These are phyloP conservation scores for Sebastiscus tertius DNA, from an alignment of 2,797 vertebrate genomes.

Conservation along the genomic window DNA sequence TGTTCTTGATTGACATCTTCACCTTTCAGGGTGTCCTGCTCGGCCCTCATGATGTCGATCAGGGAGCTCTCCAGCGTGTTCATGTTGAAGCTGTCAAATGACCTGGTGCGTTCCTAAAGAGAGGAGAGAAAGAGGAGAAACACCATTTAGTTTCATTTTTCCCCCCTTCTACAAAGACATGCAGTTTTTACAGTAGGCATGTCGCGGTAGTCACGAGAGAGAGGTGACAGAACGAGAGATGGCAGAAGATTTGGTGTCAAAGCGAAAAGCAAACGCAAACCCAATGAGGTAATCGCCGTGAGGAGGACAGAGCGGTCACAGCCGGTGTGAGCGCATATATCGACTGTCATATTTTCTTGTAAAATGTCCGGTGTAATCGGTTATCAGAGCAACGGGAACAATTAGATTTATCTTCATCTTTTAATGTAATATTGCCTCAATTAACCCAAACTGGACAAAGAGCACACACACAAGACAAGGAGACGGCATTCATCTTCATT, in stretches of 20 bases:
- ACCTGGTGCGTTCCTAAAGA: constrained; percentile 92
- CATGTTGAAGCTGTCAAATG: constrained; percentile 96
- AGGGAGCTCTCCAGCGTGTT: constrained; percentile 98
- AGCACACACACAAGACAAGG: background rate
- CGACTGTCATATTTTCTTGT: too few relatives aligned
- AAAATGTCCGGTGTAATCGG: too few relatives aligned
- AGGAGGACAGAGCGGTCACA: too few relatives aligned
- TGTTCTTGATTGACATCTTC: constrained; percentile 45
- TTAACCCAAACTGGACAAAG: constrained; percentile 6
- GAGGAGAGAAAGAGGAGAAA: constrained; percentile 41
- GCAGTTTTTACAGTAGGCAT: background rate
- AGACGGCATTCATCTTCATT: background rate
- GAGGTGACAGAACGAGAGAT: too few relatives aligned
- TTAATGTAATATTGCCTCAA: constrained; percentile 5
- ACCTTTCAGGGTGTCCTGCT: constrained; percentile 99
- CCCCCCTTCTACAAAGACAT: background rate
- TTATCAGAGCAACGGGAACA: background rate
- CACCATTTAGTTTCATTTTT: background rate
- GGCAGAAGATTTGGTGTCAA: too few relatives aligned
- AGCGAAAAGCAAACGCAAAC: too few relatives aligned
- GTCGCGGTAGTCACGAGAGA: too few relatives aligned
- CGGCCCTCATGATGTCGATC: constrained; percentile 99
- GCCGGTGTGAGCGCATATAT: too few relatives aligned
- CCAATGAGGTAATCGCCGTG: too few relatives aligned
- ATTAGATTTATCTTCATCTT: background rate